Evolutionary conservation across 2,113 vertebrate species (phyloP).

Genomic region (Mystacornis crossleyi): DNA sequence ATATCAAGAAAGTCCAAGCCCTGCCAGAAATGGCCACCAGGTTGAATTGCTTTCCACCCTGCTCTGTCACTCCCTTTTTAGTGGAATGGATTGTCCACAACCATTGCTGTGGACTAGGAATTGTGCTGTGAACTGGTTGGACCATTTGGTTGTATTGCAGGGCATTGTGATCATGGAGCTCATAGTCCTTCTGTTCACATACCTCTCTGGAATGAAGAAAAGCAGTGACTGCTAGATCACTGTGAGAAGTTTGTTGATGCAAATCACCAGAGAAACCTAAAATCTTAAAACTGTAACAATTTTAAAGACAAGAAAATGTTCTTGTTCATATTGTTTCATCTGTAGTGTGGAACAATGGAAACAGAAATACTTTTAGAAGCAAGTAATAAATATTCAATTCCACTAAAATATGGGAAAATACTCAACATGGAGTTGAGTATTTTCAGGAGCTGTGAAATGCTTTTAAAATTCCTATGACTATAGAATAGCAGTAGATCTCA

Average conservation of each 20-base stretch:
- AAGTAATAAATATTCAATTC: not conserved
- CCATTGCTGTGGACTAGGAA: not conserved
- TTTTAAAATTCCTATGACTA: not conserved
- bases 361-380: not conserved
- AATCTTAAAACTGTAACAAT: not conserved
- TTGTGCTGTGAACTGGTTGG: not conserved
- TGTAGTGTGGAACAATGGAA: not conserved
- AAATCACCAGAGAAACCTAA: not conserved
- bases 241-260: not conserved
- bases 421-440: not conserved
- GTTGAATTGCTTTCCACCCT: not conserved
- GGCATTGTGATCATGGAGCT: not conserved
- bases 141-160: not conserved
- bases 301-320: not conserved
- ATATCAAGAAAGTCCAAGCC: not conserved
- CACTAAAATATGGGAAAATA: not conserved
- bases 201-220: not conserved
- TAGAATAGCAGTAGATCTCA: not conserved
- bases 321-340: not conserved
- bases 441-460: not conserved
- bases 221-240: not conserved
- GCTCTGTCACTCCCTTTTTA: not conserved
- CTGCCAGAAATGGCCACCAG: not conserved
- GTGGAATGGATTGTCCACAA: not conserved
- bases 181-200: not conserved